A percentile compares a stretch with the other conserved stretches of the same genome.
phyloP scores from a whole-genome alignment of 2,113 vertebrate species.

The Bombycilla garrulus region DNA sequence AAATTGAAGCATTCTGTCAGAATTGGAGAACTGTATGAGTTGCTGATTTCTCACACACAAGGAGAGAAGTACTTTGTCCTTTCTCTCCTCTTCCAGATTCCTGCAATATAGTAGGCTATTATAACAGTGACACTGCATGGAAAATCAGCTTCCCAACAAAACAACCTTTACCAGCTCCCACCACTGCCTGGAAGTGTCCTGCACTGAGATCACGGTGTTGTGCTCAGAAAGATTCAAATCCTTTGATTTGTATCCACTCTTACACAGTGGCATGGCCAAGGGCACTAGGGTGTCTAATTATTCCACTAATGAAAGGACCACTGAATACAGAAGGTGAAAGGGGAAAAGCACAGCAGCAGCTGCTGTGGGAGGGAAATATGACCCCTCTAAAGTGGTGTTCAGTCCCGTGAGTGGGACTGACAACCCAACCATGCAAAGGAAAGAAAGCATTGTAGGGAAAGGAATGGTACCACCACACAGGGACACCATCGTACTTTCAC shows the following conservation, averaged over 20 bases:
- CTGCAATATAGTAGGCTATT: background rate
- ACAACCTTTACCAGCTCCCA: background rate
- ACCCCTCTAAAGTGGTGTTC: background rate
- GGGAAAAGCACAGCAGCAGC: background rate
- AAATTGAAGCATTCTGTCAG: background rate
- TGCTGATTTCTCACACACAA: background rate
- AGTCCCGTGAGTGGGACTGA: background rate
- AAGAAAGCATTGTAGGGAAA: background rate
- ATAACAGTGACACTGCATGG: background rate
- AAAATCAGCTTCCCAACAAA: background rate
- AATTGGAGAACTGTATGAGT: background rate
- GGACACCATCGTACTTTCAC: background rate
- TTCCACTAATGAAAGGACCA: background rate
- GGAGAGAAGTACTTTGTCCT: background rate
- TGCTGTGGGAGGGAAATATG: background rate
- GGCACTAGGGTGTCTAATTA: background rate
- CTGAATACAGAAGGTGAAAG: background rate
- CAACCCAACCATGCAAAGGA: background rate
- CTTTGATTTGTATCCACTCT: background rate
- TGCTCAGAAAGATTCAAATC: background rate
- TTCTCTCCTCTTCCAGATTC: background rate
- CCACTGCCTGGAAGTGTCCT: background rate
- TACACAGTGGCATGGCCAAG: background rate
- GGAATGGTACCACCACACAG: background rate
- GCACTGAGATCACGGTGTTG: background rate